A percentile compares a stretch with the other conserved stretches of the same genome.
phyloP scores from a whole-genome alignment of 2,113 vertebrate species.

The Hymenochirus boettgeri region DNA sequence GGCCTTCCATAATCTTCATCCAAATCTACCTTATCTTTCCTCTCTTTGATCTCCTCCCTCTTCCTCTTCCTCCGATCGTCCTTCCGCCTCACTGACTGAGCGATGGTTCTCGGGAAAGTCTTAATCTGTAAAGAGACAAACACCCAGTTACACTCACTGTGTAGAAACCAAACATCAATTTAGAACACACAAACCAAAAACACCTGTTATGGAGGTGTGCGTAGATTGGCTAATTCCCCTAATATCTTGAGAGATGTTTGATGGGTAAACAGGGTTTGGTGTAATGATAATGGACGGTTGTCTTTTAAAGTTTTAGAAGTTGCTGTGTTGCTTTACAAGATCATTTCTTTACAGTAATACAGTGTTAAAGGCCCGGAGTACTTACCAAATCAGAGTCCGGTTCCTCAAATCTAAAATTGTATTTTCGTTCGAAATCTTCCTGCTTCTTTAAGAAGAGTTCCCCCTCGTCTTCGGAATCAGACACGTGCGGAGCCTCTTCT shows the following conservation, averaged over 20 bases:
- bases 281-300: too few species aligned
- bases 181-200: too few species aligned
- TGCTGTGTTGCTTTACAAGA: too few species aligned
- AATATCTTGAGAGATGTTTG: too few species aligned
- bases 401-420: constrained; percentile 90
- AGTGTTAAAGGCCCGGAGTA: not conserved
- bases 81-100: constrained; percentile 76
- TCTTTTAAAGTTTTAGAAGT: too few species aligned
- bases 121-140: constrained; percentile 58
- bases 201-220: too few species aligned
- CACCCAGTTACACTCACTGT: too few species aligned
- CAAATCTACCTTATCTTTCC: constrained; percentile 70
- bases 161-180: too few species aligned
- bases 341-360: too few species aligned
- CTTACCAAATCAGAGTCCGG: constrained; percentile 63
- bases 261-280: too few species aligned
- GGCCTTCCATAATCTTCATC: too few species aligned
- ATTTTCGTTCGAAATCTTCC: constrained; percentile 81
- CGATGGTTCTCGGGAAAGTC: constrained; percentile 76
- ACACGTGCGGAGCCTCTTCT: constrained; percentile 50
- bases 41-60: constrained; percentile 70
- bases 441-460: constrained; percentile 78
- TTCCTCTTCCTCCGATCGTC: constrained; percentile 77
- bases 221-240: too few species aligned
- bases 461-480: constrained; percentile 82